Evolutionary conservation across 2,113 vertebrate genomes (phyloP).

Genomic region (Heterocephalus glaber): DNA sequence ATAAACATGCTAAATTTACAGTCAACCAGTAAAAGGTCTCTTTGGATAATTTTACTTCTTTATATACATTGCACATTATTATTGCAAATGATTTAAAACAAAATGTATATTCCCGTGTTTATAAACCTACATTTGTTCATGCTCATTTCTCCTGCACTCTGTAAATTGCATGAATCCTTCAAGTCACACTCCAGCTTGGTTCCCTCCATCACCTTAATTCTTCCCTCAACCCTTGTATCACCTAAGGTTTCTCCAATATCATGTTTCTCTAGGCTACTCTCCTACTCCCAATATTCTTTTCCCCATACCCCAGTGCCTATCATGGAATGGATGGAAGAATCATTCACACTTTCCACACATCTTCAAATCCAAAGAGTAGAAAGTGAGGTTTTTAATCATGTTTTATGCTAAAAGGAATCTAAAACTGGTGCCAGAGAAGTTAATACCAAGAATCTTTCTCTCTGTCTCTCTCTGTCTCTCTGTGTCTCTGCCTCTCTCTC

Average conservation of each 20-base stretch:
- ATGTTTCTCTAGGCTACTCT: not conserved
- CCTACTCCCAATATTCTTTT: not conserved
- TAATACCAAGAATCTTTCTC: not conserved
- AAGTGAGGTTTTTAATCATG: not conserved
- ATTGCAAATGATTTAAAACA: not conserved
- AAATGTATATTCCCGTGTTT: not conserved
- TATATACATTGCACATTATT: not conserved
- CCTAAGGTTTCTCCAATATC: not conserved
- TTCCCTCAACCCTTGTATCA: not conserved
- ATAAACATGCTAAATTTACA: not conserved
- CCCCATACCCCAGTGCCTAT: not conserved
- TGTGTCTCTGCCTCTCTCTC: not conserved
- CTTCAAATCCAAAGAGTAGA: not conserved
- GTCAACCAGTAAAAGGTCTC: not conserved
- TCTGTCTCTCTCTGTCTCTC: not conserved
- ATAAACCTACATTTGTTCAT: not conserved
- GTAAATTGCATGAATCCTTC: not conserved
- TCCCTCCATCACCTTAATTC: not conserved
- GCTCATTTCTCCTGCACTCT: conserved; percentile 19
- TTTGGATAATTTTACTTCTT: not conserved
- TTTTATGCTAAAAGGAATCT: not conserved
- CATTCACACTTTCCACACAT: not conserved
- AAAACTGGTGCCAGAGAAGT: not conserved
- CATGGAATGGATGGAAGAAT: not conserved
- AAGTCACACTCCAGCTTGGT: not conserved